Conservation (phyloP, 2,797 vertebrate genomes). For the Galago senegalensis region DNA sequence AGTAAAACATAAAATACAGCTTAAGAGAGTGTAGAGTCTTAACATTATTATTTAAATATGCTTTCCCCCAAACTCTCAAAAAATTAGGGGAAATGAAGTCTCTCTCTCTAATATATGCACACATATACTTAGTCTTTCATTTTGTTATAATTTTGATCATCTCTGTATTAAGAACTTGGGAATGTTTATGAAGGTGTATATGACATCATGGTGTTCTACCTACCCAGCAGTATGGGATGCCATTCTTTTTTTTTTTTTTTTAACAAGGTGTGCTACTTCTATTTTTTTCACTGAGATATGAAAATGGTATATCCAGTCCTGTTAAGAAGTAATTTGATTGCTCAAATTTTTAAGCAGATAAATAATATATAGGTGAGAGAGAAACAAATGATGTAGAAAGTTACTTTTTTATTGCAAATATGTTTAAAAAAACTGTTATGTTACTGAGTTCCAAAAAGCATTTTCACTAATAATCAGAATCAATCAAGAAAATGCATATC, state of each 20-base stretch:
- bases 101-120: not conserved
- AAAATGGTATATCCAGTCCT: not conserved
- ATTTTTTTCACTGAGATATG: not conserved
- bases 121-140: not conserved
- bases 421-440: conserved; percentile 39
- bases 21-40: not conserved
- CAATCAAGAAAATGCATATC: not conserved
- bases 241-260: not conserved
- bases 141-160: not conserved
- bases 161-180: not conserved
- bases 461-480: conserved; percentile 44
- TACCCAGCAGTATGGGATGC: not conserved
- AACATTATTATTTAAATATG: conserved; percentile 30
- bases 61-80: not conserved
- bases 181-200: conserved; percentile 54
- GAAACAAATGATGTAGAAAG: not conserved
- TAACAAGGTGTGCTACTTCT: not conserved
- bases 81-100: conserved; percentile 47
- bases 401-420: not conserved
- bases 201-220: not conserved
- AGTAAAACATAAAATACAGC: not conserved
- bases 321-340: conserved; percentile 18
- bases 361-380: conserved; percentile 34
- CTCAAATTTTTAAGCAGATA: not conserved
- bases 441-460: conserved; percentile 38